Base-by-base conservation (phyloP, 1,140 invertebrate species). In the Hyles vespertilio region DNA sequence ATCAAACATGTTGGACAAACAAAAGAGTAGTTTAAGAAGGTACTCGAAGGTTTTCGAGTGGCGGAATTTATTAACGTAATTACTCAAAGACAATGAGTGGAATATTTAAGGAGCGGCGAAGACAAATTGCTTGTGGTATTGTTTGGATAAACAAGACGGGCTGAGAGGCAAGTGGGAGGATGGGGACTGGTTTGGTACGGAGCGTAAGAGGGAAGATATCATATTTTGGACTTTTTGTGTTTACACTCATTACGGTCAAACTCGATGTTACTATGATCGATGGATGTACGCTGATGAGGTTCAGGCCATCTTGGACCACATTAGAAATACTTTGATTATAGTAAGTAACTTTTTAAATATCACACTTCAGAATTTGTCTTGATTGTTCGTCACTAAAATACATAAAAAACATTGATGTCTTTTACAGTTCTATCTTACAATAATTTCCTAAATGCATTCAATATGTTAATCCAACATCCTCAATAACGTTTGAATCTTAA, bases 31-130 rank as follows among this genome's bases (percentile, higher is more conserved):
- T 80, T 77, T 69, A 74, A 68, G 69, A 71, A 74, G 67, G 59
- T 59, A 62, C 47, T 63, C 61, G 65, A 69, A 73, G 74, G 72
- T 79, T 79, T 84, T 78, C 83, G 79, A 83, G 75, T 80, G 71
- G 70, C 68, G 58, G 72, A 77, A 79, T 77, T 83, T 83, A 83
- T 84, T 80, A 83, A 79, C 67, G 73, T 69, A 84, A 84, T 84
- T 81, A 84, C 63, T 83, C 74, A 79, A 81, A 80, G 73, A 84
- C 81, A 81, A 83, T 74, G 77, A 78, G 72, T 33, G 32, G 69
- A 75, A 81, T 85, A 81, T 84, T 82, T 77, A 47, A 74, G 71
- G 79, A 72, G 62, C 69, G 69, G 71, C 67, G 62, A 77, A 79
- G 78, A 86, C 73, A 82, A 86, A 84, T 84, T 74, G 75, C 72